These are phyloP conservation scores for Diprion similis DNA, from an alignment of 1,140 invertebrate species.

Conservation along the genomic window DNA sequence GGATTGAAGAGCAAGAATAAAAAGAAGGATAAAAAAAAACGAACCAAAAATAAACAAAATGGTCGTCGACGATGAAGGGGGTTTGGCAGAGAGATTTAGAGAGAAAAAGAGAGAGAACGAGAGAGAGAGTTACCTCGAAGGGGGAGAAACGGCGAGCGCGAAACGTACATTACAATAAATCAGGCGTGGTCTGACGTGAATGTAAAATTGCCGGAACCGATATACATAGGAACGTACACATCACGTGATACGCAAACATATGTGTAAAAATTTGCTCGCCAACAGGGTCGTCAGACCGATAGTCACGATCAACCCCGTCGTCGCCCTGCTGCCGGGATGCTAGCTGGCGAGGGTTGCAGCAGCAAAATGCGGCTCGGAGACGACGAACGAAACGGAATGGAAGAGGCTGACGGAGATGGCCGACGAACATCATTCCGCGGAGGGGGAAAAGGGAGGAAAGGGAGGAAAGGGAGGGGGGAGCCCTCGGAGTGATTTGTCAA, in stretches of 20 bases:
- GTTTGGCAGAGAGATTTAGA: too few relatives aligned
- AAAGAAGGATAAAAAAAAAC: too few relatives aligned
- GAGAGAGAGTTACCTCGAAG: constrained; percentile 13
- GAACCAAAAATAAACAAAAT: too few relatives aligned
- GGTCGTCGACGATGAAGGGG: too few relatives aligned
- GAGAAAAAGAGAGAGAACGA: too few relatives aligned
- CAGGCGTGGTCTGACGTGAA: constrained; percentile 48
- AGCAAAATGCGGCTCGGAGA: background rate
- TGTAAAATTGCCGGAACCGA: constrained; percentile 61
- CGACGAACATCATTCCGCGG: background rate
- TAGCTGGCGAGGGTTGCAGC: background rate
- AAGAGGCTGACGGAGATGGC: background rate
- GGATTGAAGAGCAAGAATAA: too few relatives aligned
- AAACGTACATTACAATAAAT: constrained; percentile 58
- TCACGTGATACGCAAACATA: too few relatives aligned
- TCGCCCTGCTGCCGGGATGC: background rate
- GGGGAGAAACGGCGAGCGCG: constrained; percentile 31
- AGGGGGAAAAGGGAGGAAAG: too few relatives aligned
- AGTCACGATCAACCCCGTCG: background rate
- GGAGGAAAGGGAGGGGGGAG: background rate
- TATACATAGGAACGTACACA: constrained; percentile 39
- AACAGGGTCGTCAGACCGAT: too few relatives aligned
- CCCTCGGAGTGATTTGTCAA: background rate
- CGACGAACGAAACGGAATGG: background rate
- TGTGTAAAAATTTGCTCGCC: too few relatives aligned